These are phyloP conservation scores for Chelonus insularis DNA, from an alignment of 1,140 invertebrate genomes.

Conservation along the genomic window DNA sequence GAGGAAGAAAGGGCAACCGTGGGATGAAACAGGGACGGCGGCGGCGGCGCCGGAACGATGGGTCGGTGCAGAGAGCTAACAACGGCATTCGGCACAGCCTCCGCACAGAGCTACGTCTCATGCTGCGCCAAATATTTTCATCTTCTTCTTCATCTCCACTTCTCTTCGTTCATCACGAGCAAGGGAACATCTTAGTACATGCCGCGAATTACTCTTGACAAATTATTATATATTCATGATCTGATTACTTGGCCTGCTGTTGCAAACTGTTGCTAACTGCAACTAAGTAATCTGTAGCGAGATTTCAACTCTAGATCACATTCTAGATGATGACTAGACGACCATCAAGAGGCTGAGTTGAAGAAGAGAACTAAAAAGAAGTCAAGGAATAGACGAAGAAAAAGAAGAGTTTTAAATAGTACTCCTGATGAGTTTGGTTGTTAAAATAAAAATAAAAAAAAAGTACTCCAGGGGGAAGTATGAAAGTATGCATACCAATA, in stretches of 20 bases:
- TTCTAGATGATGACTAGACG: not conserved
- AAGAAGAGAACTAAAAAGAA: too few relatives aligned
- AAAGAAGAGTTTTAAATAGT: too few relatives aligned
- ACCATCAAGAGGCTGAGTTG: too few relatives aligned
- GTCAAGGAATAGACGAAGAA: too few relatives aligned
- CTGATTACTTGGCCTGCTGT: slow-evolving; percentile 3
- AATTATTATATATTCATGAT: slow-evolving; percentile 18
- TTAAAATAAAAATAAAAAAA: too few relatives aligned
- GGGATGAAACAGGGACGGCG: slow-evolving; percentile 21
- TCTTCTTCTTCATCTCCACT: not conserved
- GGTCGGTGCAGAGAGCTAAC: slow-evolving; percentile 16
- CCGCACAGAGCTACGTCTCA: not conserved
- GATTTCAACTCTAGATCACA: not conserved
- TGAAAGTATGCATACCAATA: slow-evolving; percentile 2
- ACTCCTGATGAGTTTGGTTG: too few relatives aligned
- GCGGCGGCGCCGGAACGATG: slow-evolving; percentile 19
- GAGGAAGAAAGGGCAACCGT: slow-evolving; percentile 18
- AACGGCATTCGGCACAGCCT: slow-evolving; percentile 19
- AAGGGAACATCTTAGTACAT: slow-evolving; percentile 2
- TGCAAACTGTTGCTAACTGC: not conserved
- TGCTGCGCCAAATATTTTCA: slow-evolving; percentile 9
- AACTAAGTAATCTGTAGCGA: not conserved
- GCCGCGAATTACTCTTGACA: slow-evolving; percentile 14
- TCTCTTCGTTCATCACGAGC: not conserved
- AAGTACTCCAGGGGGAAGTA: too few relatives aligned